phyloP scores from a whole-genome alignment of 1,140 invertebrate genomes.

The Sipha flava region DNA sequence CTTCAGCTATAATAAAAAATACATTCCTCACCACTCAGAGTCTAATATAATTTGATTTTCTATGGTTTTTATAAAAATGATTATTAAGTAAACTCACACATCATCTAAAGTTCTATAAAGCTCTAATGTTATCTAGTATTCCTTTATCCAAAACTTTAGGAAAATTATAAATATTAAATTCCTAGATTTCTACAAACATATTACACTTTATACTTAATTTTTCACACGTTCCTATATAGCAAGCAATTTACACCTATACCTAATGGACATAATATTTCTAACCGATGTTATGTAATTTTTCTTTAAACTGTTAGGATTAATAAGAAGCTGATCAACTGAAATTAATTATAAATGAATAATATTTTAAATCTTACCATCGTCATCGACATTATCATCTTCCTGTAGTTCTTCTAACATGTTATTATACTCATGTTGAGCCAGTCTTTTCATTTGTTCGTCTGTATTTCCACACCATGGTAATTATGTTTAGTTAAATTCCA shows the following conservation, averaged over 20 bases:
- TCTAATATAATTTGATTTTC: too few species aligned
- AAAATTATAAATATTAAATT: not conserved
- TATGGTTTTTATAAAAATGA: not conserved
- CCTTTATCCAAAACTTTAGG: not conserved
- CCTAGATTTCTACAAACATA: not conserved
- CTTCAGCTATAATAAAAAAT: too few species aligned
- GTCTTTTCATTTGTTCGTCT: constrained; percentile 23
- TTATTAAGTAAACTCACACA: not conserved
- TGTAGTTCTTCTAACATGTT: constrained; percentile 26
- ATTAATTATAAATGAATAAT: not conserved
- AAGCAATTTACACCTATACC: not conserved
- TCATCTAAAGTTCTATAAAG: constrained; percentile 8
- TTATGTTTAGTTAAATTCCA: not conserved
- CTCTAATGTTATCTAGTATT: not conserved
- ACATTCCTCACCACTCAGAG: too few species aligned
- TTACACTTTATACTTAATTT: not conserved
- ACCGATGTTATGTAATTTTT: not conserved
- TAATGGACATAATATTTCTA: not conserved
- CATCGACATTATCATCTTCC: constrained; percentile 20
- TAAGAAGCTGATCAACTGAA: constrained; percentile 9
- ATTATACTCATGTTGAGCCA: constrained; percentile 26
- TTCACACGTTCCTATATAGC: not conserved
- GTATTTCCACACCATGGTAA: not conserved
- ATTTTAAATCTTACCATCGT: constrained; percentile 7
- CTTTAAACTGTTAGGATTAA: not conserved